Percentiles rank a stretch among this genome's conserved stretches.
Evolutionary conservation across 2,113 vertebrate species (phyloP).

Genomic region (Colossoma macropomum): DNA sequence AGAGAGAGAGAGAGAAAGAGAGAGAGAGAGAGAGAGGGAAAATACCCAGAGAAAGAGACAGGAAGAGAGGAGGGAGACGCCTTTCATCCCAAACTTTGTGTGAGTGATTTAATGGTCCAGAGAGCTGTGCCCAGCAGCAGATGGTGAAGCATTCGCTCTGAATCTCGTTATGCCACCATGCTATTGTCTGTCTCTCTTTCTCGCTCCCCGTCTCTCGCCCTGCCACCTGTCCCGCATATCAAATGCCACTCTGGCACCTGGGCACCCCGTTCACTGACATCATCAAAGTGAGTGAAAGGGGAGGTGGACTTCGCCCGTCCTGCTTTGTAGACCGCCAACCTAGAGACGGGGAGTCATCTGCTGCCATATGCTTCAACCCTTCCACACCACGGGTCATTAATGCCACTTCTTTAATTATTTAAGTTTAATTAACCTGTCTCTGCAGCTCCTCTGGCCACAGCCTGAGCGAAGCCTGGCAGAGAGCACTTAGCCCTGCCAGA

Average conservation of each 20-base stretch:
- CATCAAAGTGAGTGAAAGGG: slow-evolving; percentile 47
- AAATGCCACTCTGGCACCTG: slow-evolving; percentile 50
- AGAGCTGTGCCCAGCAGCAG: slow-evolving; percentile 56
- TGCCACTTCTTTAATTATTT: slow-evolving; percentile 52
- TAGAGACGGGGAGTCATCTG: slow-evolving; percentile 44
- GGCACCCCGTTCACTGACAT: slow-evolving; percentile 44
- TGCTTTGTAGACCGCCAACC: slow-evolving; percentile 8
- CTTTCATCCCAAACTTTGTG: slow-evolving; percentile 54
- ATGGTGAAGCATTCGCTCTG: slow-evolving; percentile 59
- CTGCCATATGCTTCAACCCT: slow-evolving; percentile 56
- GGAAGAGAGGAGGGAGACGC: background rate
- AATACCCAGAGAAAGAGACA: background rate
- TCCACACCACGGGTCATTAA: slow-evolving; percentile 59
- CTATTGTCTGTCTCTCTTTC: slow-evolving; percentile 49
- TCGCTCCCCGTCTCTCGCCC: slow-evolving; percentile 36
- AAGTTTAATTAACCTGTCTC: slow-evolving; percentile 55
- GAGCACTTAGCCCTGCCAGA: slow-evolving; percentile 40
- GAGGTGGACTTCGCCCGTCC: slow-evolving; percentile 9
- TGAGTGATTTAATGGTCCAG: slow-evolving; percentile 60
- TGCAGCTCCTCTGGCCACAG: slow-evolving; percentile 15
- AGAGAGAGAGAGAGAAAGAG: background rate
- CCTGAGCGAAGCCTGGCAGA: slow-evolving; percentile 37
- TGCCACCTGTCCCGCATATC: slow-evolving; percentile 43
- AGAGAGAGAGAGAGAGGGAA: slow-evolving; percentile 17
- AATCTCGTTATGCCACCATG: slow-evolving; percentile 56